Base-by-base conservation (phyloP, 37 sponge, comb jelly and placozoan genomes). In the Eunapius fragilis region DNA sequence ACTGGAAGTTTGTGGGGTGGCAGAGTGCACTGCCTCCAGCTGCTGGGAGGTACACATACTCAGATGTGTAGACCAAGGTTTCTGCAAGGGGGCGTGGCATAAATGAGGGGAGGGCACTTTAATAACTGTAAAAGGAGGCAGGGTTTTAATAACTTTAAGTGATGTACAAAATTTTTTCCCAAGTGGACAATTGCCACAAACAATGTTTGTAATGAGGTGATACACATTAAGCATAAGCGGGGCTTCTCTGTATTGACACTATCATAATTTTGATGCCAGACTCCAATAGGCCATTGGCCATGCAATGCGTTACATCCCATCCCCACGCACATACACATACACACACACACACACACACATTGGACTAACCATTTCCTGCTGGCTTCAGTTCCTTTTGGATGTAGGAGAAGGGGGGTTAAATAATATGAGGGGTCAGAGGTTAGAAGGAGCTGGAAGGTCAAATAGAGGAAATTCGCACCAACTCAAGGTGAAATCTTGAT, bases 41-140 rank as follows among this genome's bases (percentile, higher is more conserved):
- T n/a, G n/a, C n/a, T 2, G 69, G n/a, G n/a, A 79, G 81, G 31
- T 89, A 91, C 17, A 91, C 84, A 28, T 91, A 91, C 76, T 91
- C 88, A 0, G 92, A 91, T 22, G 82, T 91, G 75, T 89, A 71
- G 22, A 80, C 49, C 25, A 34, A 58, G 1, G 58, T 17, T 17
- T 19, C 58, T 58, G 58, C 22, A 17, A 58, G 58, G 58, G 14
- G 7, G 22, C 7, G 58, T 58, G 14, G 58, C 14, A 17, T 13
- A 4, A 58, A 58, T 4, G 58, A 17, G 22, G 58, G 14, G 22
- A 19, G 58, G 58, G 58, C 22, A 58, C 22, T 13, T 58, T 58
- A 6, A 41, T 41, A 58, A 58, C 58, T 58, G 22, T 19, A 10
- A 58, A 58, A 58, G 58, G 58, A 58, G 58, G 3, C 41, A 41